These are phyloP conservation scores for Tetranychus piercei DNA, from an alignment of 2,888 invertebrate species.

Conservation along the genomic window DNA sequence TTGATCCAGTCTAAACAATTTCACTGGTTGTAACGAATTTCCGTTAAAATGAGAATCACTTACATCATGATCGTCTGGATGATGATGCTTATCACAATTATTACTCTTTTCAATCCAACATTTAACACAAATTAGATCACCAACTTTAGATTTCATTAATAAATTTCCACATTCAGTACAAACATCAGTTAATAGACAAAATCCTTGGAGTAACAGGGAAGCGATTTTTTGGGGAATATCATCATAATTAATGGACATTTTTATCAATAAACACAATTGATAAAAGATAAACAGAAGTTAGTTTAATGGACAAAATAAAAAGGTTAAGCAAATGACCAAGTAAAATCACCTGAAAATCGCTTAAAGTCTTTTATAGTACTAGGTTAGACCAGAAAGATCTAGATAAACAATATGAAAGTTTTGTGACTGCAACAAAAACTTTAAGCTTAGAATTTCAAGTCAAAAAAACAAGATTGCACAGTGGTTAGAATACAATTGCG, in stretches of 20 bases:
- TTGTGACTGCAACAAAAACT: no score
- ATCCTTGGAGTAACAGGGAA: not conserved
- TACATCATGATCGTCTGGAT: not conserved
- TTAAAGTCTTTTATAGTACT: no score
- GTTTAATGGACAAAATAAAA: not conserved
- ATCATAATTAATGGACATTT: not conserved
- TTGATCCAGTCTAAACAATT: no score
- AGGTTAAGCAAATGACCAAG: no score
- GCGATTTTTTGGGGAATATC: not conserved
- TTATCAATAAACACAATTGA: not conserved
- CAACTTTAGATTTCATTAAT: not conserved
- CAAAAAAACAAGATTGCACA: not conserved
- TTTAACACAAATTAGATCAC: not conserved
- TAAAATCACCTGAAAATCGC: no score
- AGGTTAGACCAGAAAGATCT: no score
- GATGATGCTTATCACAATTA: not conserved
- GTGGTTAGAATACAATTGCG: not conserved
- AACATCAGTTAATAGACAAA: not conserved
- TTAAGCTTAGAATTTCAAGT: no score
- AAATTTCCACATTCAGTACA: not conserved
- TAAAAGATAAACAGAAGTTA: not conserved
- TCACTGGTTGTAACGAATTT: not conserved
- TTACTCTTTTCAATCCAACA: not conserved
- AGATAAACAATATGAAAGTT: no score
- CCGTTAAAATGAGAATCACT: not conserved